phyloP scores from a whole-genome alignment of 2,113 vertebrate species.

The Melanerpes aurifrons region DNA sequence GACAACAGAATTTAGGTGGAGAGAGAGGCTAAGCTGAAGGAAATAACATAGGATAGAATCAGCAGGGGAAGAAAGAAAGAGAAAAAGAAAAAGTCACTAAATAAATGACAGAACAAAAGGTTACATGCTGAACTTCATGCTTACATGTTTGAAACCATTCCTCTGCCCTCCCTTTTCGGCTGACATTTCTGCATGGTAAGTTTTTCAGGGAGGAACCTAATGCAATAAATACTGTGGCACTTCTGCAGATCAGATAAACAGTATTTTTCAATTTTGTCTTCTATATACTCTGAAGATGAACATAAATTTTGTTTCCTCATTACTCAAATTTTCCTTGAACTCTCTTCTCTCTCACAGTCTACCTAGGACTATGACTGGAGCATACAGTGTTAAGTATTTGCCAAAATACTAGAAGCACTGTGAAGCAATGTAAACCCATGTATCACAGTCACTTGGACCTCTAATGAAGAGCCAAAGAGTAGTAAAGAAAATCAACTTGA shows the following conservation, averaged over 20 bases:
- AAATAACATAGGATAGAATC: conserved; percentile 49
- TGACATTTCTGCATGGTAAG: neutral
- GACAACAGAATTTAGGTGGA: conserved; percentile 14
- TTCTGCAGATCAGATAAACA: neutral
- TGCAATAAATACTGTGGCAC: neutral
- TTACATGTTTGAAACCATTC: neutral
- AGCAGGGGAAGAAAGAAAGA: conserved; percentile 63
- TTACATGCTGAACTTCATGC: conserved; percentile 54
- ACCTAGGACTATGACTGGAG: neutral
- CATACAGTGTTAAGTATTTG: neutral
- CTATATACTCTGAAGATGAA: neutral
- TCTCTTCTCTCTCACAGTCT: neutral
- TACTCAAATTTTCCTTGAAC: neutral
- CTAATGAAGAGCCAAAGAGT: neutral
- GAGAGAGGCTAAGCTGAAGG: conserved; percentile 35
- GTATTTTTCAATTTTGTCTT: neutral
- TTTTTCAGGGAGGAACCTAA: neutral
- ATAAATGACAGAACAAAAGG: conserved; percentile 36
- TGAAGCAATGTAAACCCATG: neutral
- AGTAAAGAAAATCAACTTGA: neutral
- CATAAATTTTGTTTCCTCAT: neutral
- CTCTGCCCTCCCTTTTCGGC: neutral
- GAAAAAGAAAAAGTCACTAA: conserved; percentile 62
- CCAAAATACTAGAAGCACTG: neutral
- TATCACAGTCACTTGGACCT: neutral